Evolutionary conservation across 2,888 invertebrate species (phyloP).

Genomic region (Cenopis cana): DNA sequence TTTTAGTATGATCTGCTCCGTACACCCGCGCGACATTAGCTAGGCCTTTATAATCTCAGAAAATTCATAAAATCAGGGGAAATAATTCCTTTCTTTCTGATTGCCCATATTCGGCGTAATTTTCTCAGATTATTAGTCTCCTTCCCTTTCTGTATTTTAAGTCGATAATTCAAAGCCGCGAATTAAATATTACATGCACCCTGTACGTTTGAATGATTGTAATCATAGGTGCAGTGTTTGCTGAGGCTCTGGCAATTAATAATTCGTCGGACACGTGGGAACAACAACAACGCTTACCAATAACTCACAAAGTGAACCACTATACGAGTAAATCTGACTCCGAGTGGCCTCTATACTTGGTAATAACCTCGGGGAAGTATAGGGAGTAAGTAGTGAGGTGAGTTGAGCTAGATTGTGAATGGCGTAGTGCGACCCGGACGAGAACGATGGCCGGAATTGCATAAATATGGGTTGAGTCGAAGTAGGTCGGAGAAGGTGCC

Average conservation of each 20-base stretch:
- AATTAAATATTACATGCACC: background rate
- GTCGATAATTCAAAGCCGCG: background rate
- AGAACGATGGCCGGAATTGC: slow-evolving; percentile 51
- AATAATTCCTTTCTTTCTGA: no score
- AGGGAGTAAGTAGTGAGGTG: background rate
- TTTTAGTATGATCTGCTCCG: no score
- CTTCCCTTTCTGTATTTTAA: no score
- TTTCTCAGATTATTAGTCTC: no score
- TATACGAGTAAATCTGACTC: background rate
- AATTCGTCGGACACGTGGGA: slow-evolving; percentile 37
- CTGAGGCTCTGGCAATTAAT: slow-evolving; percentile 35
- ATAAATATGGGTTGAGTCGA: slow-evolving; percentile 55
- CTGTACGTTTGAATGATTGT: slow-evolving; percentile 11
- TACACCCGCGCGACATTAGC: no score
- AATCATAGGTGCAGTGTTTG: slow-evolving; percentile 30
- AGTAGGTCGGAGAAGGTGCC: slow-evolving; percentile 61
- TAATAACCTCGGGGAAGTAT: background rate
- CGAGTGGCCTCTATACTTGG: background rate
- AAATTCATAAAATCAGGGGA: no score
- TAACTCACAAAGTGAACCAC: background rate
- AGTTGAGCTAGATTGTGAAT: background rate
- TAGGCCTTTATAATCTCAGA: no score
- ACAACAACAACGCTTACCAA: background rate
- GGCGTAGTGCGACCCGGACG: slow-evolving; percentile 24
- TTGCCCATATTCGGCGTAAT: no score